phyloP scores from a whole-genome alignment of 2,888 invertebrate species.

The Trimorus sp. region DNA sequence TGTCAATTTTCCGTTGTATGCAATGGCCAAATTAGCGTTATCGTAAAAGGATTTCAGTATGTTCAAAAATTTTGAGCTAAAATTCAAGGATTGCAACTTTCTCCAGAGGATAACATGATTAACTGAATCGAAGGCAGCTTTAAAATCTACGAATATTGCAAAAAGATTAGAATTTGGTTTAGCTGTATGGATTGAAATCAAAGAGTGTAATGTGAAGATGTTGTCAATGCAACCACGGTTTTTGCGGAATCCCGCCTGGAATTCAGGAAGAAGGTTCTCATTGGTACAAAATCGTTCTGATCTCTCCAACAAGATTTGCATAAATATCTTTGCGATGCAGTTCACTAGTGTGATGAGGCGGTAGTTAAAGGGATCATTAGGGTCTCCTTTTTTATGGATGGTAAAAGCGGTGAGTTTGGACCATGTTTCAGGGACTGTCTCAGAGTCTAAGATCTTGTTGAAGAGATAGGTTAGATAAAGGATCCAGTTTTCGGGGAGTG shows the following conservation, averaged over 20 bases:
- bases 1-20: neutral
- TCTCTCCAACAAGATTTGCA: neutral
- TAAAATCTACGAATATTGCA: constrained; percentile 4
- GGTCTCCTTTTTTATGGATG: too few relatives aligned
- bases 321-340: constrained; percentile 22
- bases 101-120: neutral
- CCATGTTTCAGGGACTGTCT: too few relatives aligned
- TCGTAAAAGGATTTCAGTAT: neutral
- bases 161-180: constrained; percentile 14
- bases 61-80: constrained; percentile 8
- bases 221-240: constrained; percentile 14
- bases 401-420: too few relatives aligned
- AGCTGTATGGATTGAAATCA: constrained; percentile 9
- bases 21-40: neutral
- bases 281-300: neutral
- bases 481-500: too few relatives aligned
- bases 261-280: constrained; percentile 1
- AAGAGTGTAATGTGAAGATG: constrained; percentile 2
- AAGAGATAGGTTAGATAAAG: too few relatives aligned
- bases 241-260: constrained; percentile 17
- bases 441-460: too few relatives aligned
- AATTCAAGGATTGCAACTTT: neutral
- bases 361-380: too few relatives aligned
- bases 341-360: constrained; percentile 3
- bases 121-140: constrained; percentile 5